Evolutionary conservation across 2,797 vertebrate species (phyloP).

Genomic region (Spondyliosoma cantharus): DNA sequence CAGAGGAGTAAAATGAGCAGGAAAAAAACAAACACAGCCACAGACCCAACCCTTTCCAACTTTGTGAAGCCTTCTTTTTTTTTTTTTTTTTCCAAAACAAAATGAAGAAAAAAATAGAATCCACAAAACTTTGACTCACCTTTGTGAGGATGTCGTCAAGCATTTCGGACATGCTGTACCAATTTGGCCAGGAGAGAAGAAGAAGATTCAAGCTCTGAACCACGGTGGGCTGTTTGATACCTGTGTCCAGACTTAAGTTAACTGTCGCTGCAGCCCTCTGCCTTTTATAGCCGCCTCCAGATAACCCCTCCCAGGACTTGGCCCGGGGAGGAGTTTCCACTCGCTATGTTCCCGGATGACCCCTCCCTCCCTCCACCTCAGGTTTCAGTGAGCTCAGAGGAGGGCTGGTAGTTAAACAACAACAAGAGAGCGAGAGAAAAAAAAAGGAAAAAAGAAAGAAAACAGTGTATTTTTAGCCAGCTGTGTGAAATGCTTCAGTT

Average conservation of each 20-base stretch:
- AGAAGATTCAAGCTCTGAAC: conserved; percentile 54
- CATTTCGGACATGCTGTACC: conserved; percentile 85
- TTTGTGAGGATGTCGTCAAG: conserved; percentile 78
- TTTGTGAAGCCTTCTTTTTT: neutral
- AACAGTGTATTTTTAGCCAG: conserved; percentile 74
- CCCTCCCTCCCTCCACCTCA: conserved; percentile 56
- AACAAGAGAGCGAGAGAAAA: conserved; percentile 30
- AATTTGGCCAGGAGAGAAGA: conserved; percentile 41
- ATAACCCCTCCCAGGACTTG: conserved; percentile 25
- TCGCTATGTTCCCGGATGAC: conserved; percentile 73
- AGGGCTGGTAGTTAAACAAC: conserved; percentile 56
- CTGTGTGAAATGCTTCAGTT: conserved; percentile 78
- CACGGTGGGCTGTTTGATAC: conserved; percentile 41
- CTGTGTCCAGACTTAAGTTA: conserved; percentile 53
- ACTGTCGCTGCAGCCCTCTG: accelerated
- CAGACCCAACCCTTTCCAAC: conserved; percentile 9
- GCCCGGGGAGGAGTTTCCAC: conserved; percentile 66
- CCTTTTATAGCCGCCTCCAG: conserved; percentile 6
- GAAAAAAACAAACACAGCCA: conserved; percentile 19
- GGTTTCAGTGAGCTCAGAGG: conserved; percentile 75
- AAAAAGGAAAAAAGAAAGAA: conserved; percentile 40
- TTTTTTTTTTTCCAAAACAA: conserved; percentile 42
- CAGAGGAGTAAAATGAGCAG: conserved; percentile 6
- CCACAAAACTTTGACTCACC: conserved; percentile 71
- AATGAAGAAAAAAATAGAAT: neutral